Conservation (phyloP, 1,140 invertebrate species). For the Harpegnathos saltator region DNA sequence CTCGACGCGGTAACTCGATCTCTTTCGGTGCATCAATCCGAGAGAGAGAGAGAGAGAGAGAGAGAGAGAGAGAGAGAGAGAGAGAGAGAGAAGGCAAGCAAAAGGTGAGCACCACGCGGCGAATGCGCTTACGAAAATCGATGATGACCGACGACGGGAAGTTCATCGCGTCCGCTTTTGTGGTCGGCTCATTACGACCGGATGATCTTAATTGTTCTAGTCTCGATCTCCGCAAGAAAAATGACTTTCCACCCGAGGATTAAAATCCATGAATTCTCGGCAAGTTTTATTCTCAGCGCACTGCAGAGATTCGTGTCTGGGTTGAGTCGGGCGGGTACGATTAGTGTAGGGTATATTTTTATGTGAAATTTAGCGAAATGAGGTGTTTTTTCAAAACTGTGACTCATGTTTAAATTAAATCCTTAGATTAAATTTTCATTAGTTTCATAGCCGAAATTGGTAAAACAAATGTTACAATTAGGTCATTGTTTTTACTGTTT, state of each 20-base stretch:
- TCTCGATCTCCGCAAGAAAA: conserved; percentile 12
- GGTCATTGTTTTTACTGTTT: no score
- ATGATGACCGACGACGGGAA: background rate
- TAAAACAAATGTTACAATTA: no score
- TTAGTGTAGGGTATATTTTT: background rate
- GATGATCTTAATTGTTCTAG: conserved; percentile 10
- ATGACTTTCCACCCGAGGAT: background rate
- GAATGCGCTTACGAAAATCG: conserved; percentile 12
- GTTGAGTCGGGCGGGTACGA: background rate
- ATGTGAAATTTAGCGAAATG: background rate
- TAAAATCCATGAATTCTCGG: background rate
- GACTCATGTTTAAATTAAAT: no score
- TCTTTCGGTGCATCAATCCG: conserved; percentile 10
- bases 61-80: background rate
- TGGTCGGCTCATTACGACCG: background rate
- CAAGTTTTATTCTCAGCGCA: background rate
- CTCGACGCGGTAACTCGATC: background rate
- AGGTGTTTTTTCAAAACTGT: no score
- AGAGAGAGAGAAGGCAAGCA: background rate
- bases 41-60: background rate
- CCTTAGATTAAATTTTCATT: no score
- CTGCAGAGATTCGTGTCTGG: background rate
- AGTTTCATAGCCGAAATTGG: no score
- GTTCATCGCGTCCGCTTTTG: background rate
- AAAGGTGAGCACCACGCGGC: background rate